These are phyloP conservation scores for Pseudococcus jackbeardsleyi DNA, from an alignment of 2,888 invertebrate species.

Conservation along the genomic window DNA sequence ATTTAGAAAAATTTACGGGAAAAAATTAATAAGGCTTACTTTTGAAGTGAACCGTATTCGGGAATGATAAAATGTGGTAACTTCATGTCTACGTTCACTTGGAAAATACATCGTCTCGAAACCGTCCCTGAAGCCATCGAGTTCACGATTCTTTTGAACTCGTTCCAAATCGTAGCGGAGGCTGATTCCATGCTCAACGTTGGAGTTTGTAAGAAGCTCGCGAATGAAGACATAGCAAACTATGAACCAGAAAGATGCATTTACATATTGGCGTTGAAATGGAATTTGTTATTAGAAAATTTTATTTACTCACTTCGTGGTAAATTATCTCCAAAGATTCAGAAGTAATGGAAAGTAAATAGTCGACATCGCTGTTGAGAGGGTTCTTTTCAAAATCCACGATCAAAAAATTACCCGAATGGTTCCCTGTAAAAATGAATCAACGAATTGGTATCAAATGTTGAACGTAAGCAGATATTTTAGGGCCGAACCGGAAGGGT, in stretches of 20 bases:
- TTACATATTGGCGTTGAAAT: background rate
- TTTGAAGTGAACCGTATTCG: slow-evolving; percentile 79
- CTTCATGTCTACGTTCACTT: slow-evolving; percentile 81
- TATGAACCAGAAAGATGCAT: slow-evolving; percentile 70
- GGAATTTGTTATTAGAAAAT: background rate
- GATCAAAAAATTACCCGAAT: slow-evolving; percentile 80
- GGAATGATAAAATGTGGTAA: slow-evolving; percentile 83
- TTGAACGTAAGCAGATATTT: background rate
- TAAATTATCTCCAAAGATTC: slow-evolving; percentile 84
- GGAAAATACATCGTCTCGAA: slow-evolving; percentile 75
- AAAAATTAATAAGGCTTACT: slow-evolving; percentile 71
- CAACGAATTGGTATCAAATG: background rate
- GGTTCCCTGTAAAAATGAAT: slow-evolving; percentile 71
- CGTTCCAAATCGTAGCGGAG: slow-evolving; percentile 68
- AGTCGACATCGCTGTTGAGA: slow-evolving; percentile 76
- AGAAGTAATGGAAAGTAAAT: slow-evolving; percentile 77
- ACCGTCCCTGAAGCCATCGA: slow-evolving; percentile 70
- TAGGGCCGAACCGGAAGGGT: no score
- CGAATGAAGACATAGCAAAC: slow-evolving; percentile 81
- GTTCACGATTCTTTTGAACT: slow-evolving; percentile 71
- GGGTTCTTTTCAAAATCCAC: slow-evolving; percentile 83
- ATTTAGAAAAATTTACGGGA: slow-evolving; percentile 55
- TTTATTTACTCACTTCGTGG: slow-evolving; percentile 76
- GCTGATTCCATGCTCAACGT: slow-evolving; percentile 69
- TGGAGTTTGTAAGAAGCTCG: slow-evolving; percentile 73